A percentile compares a stretch with the other conserved stretches of the same genome.
These are phyloP conservation scores for Lethrus apterus DNA, from an alignment of 1,140 invertebrate species.

Conservation along the genomic window DNA sequence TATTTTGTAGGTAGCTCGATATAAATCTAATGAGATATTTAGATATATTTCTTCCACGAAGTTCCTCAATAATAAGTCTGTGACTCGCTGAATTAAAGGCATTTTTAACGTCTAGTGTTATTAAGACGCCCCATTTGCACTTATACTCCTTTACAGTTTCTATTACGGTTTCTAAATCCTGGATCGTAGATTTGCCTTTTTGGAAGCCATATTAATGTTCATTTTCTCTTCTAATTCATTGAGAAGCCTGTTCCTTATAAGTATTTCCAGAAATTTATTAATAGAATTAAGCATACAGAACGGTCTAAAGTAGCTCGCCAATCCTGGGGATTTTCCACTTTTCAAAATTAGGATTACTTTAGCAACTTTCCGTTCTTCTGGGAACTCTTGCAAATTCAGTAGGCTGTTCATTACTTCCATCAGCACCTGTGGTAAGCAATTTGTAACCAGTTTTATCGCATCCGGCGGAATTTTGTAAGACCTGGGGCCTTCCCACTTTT, in stretches of 20 bases:
- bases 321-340: constrained; percentile 30
- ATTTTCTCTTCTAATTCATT: constrained; percentile 17
- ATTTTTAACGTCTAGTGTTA: constrained; percentile 16
- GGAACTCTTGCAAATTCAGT: constrained; percentile 31
- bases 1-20: too few relatives aligned
- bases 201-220: constrained; percentile 40
- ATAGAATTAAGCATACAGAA: constrained; percentile 40
- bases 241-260: constrained; percentile 28
- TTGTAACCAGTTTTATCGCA: constrained; percentile 13
- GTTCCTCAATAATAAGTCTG: constrained; percentile 6
- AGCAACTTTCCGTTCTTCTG: constrained; percentile 37
- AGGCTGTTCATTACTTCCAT: too few relatives aligned
- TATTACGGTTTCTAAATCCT: constrained; percentile 29
- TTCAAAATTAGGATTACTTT: constrained; percentile 30
- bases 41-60: constrained; percentile 10
- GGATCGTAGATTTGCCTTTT: constrained; percentile 34
- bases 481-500: constrained; percentile 32
- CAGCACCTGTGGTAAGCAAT: too few relatives aligned
- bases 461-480: constrained; percentile 32
- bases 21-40: constrained; percentile 17
- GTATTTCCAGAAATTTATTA: constrained; percentile 39
- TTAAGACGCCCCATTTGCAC: constrained; percentile 2
- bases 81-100: constrained; percentile 17
- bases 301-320: constrained; percentile 32
- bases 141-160: constrained; percentile 23